Conservation (phyloP, 30 jellyfish, hydroid and myxozoan genomes). For the Pelagia noctiluca region DNA sequence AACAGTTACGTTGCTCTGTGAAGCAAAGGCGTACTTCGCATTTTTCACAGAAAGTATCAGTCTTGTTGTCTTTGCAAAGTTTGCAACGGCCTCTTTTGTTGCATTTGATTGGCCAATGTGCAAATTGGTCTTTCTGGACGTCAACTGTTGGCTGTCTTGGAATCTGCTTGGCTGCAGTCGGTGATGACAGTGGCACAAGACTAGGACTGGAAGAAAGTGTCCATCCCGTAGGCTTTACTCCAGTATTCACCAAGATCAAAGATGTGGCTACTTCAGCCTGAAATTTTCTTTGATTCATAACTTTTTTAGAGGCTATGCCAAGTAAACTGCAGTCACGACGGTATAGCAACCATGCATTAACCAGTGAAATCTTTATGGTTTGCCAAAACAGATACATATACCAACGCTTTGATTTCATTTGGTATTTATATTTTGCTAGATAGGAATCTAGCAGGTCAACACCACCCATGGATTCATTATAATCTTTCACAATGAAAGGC, state of each 20-base stretch:
- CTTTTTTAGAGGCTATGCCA: conserved; percentile 1
- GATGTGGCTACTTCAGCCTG: conserved; percentile 11
- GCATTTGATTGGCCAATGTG: conserved; percentile 33
- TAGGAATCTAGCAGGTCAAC: background rate
- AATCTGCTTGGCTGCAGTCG: background rate
- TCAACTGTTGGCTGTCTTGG: background rate
- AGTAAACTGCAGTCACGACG: background rate
- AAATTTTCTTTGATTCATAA: background rate
- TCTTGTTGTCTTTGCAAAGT: conserved; percentile 18
- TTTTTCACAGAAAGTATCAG: conserved; percentile 32
- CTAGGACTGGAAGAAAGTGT: too few relatives aligned
- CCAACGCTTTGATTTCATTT: background rate
- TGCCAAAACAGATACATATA: conserved; percentile 4
- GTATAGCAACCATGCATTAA: conserved; percentile 17
- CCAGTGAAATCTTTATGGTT: conserved; percentile 5
- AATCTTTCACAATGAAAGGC: background rate
- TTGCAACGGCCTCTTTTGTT: conserved; percentile 30
- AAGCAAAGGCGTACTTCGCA: conserved; percentile 37
- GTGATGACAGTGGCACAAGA: too few relatives aligned
- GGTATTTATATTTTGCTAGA: conserved; percentile 14
- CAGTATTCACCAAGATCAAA: background rate
- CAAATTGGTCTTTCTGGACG: conserved; percentile 19
- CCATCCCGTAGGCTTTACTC: too few relatives aligned
- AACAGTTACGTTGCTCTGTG: conserved; percentile 19
- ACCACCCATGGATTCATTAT: conserved; percentile 16